These are phyloP conservation scores for Erpobdella octoculata DNA, from an alignment of 2,888 invertebrate genomes.

Conservation along the genomic window DNA sequence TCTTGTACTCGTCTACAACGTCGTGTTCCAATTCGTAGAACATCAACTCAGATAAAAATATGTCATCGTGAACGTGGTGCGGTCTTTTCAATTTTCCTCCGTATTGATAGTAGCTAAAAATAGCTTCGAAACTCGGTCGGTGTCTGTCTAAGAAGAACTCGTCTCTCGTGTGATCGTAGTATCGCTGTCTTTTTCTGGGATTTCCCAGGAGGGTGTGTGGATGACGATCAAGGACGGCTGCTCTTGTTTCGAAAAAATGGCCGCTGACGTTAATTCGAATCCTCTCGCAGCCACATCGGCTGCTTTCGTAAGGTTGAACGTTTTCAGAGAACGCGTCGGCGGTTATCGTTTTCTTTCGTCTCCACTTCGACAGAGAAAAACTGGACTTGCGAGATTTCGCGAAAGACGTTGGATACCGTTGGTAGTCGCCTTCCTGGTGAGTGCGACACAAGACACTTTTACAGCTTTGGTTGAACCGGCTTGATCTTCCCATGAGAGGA, in stretches of 20 bases:
- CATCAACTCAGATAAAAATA: conserved; percentile 49
- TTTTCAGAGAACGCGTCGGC: neutral
- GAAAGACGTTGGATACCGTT: neutral
- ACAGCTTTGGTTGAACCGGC: neutral
- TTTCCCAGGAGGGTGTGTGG: conserved; percentile 51
- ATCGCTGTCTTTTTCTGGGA: conserved; percentile 47
- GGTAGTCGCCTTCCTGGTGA: neutral
- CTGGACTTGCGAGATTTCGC: conserved; percentile 7
- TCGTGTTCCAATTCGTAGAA: conserved; percentile 51
- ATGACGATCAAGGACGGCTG: conserved; percentile 46
- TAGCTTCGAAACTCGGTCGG: conserved; percentile 51
- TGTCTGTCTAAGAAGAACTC: conserved; percentile 52
- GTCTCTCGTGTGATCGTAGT: conserved; percentile 47
- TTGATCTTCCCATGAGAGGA: neutral
- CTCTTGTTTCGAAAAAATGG: conserved; percentile 49
- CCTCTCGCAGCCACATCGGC: conserved; percentile 40
- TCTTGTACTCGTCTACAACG: conserved; percentile 47
- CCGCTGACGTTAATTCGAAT: conserved; percentile 51
- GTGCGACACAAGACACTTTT: neutral
- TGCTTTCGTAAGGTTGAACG: neutral
- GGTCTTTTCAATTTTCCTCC: conserved; percentile 49
- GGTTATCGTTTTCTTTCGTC: conserved; percentile 23
- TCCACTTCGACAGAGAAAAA: conserved; percentile 25
- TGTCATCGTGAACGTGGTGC: conserved; percentile 50
- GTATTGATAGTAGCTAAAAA: conserved; percentile 51